Evolutionary conservation across 2,797 vertebrate genomes (phyloP).

Genomic region (Gadopsis marmoratus): DNA sequence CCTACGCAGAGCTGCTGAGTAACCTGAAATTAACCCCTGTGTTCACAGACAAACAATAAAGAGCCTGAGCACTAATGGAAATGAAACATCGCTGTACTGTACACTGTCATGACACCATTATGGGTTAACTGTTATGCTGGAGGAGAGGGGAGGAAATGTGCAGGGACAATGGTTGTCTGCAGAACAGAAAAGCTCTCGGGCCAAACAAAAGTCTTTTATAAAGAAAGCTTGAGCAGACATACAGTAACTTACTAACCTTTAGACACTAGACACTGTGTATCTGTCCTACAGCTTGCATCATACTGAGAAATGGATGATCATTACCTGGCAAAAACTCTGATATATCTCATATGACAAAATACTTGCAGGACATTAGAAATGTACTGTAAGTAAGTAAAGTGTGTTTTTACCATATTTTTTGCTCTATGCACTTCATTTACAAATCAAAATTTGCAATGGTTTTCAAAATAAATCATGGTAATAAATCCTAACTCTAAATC

Average conservation of each 20-base stretch:
- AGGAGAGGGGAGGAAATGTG: conserved; percentile 42
- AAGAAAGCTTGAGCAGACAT: conserved; percentile 22
- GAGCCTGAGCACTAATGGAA: conserved; percentile 52
- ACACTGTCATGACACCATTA: conserved; percentile 18
- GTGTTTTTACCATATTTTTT: not conserved
- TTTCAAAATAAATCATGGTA: not conserved
- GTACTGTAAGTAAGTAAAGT: not conserved
- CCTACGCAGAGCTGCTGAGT: conserved; percentile 77
- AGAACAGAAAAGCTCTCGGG: not conserved
- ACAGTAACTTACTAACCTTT: not conserved
- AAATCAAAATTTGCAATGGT: not conserved
- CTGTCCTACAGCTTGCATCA: not conserved
- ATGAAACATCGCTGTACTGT: conserved; percentile 25
- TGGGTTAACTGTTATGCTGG: conserved; percentile 24
- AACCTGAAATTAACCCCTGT: conserved; percentile 73
- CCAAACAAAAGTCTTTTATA: conserved; percentile 8
- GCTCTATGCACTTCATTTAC: not conserved
- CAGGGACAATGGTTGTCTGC: conserved; percentile 17
- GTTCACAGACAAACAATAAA: conserved; percentile 48
- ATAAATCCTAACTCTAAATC: not conserved
- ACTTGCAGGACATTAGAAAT: not conserved
- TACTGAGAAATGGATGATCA: not conserved
- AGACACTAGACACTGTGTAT: not conserved
- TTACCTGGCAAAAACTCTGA: not conserved
- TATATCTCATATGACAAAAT: not conserved